Evolutionary conservation across 2,113 vertebrate species (phyloP), one percentile per base, ranked within the genome.

Genomic region (Glareola pratincola): DNA sequence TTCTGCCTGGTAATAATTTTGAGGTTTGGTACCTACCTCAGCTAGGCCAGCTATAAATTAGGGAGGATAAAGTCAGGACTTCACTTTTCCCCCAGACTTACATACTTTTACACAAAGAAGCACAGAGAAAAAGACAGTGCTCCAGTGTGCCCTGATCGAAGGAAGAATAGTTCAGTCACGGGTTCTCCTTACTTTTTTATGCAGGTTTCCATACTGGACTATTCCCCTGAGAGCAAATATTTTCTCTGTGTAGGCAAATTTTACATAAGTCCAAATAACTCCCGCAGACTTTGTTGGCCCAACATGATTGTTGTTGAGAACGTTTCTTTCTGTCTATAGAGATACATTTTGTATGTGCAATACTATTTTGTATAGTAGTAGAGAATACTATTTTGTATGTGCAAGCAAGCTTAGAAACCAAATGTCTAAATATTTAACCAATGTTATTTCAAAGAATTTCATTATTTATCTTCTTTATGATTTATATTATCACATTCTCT

Each of bases 341-440:
- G 97, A 97, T 94, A 96, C 95, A 97, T 97, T 98, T 97, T 88
- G 37, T 98, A 97, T 95, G 85, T 96, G 92, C 93, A 86, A 97
- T 94, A 96, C 95, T 98, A 97, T 97, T 98, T 97, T 88, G 37
- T 98, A 97, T 95, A 68, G 92, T 95, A 68, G 92, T 95, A 97
- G 94, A 95, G 97, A 98, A 97, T 94, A 96, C 95, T 98, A 97
- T 97, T 98, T 97, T 88, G 37, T 98, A 97, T 95, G 85, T 96
- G 92, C 93, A 86, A 97, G 97, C 92, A 97, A 98, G 96, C 98
- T 98, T 98, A 98, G 98, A 98, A 98, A 97, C 97, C 92, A 97
- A 98, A 98, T 98, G 98, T 98, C 98, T 98, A 98, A 98, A 98
- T 98, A 98, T 98, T 98, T 98, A 98, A 98, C 97, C 94, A 97